phyloP scores from a whole-genome alignment of 1,140 invertebrate species.

The Ericerus pela region DNA sequence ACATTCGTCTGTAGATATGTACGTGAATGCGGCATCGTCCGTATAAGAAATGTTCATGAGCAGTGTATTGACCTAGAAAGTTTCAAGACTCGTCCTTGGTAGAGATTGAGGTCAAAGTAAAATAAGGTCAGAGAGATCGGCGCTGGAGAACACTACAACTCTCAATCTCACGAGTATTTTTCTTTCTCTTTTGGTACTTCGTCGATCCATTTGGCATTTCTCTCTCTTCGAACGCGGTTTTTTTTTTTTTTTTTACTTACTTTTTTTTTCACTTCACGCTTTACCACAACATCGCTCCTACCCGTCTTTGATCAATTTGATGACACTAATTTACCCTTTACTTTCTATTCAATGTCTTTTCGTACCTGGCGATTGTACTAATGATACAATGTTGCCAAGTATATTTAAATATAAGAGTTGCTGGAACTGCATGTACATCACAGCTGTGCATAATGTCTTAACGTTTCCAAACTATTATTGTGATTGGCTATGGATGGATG shows the following conservation, averaged over 20 bases:
- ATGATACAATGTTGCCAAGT: background rate
- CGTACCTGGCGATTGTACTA: background rate
- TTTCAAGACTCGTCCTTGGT: slow-evolving; percentile 6
- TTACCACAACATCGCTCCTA: background rate
- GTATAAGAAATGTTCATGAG: background rate
- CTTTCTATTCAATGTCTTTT: slow-evolving; percentile 2
- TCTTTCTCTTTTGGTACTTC: background rate
- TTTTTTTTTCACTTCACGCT: background rate
- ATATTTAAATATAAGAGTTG: too few species aligned
- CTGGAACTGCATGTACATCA: too few species aligned
- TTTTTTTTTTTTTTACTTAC: too few species aligned
- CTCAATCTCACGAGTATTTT: slow-evolving; percentile 6
- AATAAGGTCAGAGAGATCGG: slow-evolving; percentile 11
- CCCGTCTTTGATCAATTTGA: background rate
- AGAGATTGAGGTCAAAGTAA: slow-evolving; percentile 8
- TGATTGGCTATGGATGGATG: too few species aligned
- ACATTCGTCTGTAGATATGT: too few species aligned
- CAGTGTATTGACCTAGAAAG: slow-evolving; percentile 6
- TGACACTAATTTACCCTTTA: slow-evolving; percentile 4
- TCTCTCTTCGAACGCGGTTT: too few species aligned
- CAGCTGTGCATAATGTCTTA: too few species aligned
- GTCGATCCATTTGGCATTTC: too few species aligned
- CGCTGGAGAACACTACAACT: background rate
- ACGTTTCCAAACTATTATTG: too few species aligned
- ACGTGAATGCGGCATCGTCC: too few species aligned